Evolutionary conservation across 2,797 vertebrate genomes (phyloP).

Genomic region (Siniperca undulata): DNA sequence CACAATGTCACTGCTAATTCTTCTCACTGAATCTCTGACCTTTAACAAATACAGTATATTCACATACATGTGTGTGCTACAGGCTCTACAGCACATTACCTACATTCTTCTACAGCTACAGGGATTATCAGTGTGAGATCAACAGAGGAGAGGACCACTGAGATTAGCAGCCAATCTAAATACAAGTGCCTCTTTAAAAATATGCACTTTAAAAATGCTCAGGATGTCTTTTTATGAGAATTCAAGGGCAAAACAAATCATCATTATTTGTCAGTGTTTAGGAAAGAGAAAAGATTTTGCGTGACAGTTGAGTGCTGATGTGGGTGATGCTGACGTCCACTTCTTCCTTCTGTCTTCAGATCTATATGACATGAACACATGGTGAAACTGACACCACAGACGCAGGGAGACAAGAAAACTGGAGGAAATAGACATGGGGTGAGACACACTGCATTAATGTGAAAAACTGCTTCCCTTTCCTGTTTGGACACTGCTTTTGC

Average conservation of each 20-base stretch:
- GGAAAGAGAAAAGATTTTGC: not conserved
- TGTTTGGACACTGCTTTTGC: not conserved
- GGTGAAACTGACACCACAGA: slow-evolving; percentile 21
- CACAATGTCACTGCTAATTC: slow-evolving; percentile 34
- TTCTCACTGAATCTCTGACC: slow-evolving; percentile 30
- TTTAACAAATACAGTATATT: slow-evolving; percentile 17
- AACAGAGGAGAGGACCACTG: not conserved
- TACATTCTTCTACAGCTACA: slow-evolving; percentile 25
- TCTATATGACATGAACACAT: slow-evolving; percentile 15
- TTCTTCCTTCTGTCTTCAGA: slow-evolving; percentile 24
- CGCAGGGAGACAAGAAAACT: slow-evolving; percentile 1
- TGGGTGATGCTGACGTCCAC: not conserved
- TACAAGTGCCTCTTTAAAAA: not conserved
- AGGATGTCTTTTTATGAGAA: not conserved
- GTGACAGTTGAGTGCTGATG: not conserved
- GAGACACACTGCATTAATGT: slow-evolving; percentile 17
- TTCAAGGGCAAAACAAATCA: not conserved
- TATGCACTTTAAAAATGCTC: not conserved
- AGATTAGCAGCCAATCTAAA: slow-evolving; percentile 34
- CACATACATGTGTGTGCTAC: not conserved
- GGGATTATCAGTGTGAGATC: slow-evolving; percentile 36
- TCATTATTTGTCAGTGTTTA: not conserved
- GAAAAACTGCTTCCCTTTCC: slow-evolving; percentile 1
- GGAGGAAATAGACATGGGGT: slow-evolving; percentile 60
- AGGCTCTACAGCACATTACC: not conserved